Evolutionary conservation across 2,888 invertebrate genomes (phyloP).

Genomic region (Nomada flava): DNA sequence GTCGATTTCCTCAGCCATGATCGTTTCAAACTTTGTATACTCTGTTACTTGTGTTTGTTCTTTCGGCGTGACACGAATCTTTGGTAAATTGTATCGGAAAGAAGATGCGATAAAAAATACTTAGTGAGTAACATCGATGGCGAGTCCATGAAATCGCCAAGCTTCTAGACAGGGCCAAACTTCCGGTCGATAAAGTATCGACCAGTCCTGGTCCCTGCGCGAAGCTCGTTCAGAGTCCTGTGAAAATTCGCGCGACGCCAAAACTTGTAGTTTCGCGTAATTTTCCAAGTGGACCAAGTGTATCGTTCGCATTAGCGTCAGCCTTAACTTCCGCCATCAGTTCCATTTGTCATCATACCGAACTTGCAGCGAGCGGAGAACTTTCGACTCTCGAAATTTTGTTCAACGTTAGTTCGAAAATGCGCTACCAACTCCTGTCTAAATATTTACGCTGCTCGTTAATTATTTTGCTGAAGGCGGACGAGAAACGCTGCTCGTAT

Average conservation of each 20-base stretch:
- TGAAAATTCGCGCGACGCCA: constrained; percentile 19
- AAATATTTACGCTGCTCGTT: constrained; percentile 49
- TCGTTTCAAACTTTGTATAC: too few species aligned
- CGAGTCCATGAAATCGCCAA: constrained; percentile 28
- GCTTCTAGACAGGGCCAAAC: constrained; percentile 10
- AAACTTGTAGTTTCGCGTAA: constrained; percentile 30
- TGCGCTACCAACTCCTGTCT: not conserved
- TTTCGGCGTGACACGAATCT: too few species aligned
- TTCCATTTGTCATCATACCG: constrained; percentile 51
- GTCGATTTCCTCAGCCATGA: too few species aligned
- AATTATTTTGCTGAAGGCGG: constrained; percentile 5
- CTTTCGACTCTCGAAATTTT: constrained; percentile 49
- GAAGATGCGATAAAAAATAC: too few species aligned
- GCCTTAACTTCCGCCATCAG: constrained; percentile 39
- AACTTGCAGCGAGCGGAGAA: constrained; percentile 24
- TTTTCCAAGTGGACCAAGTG: constrained; percentile 56
- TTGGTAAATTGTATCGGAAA: too few species aligned
- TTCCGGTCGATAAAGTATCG: constrained; percentile 40
- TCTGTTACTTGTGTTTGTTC: too few species aligned
- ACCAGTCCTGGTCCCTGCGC: constrained; percentile 17
- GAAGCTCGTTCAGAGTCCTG: not conserved
- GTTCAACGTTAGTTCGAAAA: not conserved
- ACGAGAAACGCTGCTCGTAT: not conserved
- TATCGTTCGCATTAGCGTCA: constrained; percentile 39
- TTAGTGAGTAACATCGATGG: not conserved